Conservation (phyloP, 2,113 vertebrate genomes). For the Orycteropus afer region DNA sequence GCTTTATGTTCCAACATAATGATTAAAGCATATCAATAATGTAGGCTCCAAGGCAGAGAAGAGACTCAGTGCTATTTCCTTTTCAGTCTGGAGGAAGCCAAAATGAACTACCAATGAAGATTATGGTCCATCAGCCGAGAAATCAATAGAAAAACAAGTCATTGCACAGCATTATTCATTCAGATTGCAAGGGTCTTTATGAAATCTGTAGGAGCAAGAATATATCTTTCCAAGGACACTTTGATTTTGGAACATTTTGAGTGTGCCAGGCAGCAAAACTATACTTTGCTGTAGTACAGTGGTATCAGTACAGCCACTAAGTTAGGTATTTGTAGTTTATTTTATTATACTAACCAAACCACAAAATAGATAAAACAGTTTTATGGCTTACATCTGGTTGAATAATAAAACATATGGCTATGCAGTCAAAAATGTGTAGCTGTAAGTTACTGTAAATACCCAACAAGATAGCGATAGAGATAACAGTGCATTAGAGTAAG, state of each 20-base stretch:
- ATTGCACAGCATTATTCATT: conserved; percentile 62
- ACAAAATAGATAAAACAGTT: conserved; percentile 89
- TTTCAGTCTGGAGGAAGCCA: conserved; percentile 79
- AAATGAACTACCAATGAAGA: conserved; percentile 79
- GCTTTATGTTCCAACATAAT: conserved; percentile 70
- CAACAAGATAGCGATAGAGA: conserved; percentile 74
- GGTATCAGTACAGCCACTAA: conserved; percentile 80
- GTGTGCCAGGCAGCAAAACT: conserved; percentile 69
- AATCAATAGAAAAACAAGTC: conserved; percentile 81
- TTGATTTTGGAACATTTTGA: conserved; percentile 80
- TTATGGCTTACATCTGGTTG: conserved; percentile 89
- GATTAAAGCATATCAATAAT: conserved; percentile 79
- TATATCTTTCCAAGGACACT: conserved; percentile 66
- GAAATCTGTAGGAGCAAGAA: conserved; percentile 73
- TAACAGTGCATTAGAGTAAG: conserved; percentile 73
- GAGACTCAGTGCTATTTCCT: conserved; percentile 74
- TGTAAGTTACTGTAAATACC: conserved; percentile 88
- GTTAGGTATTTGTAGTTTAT: conserved; percentile 88
- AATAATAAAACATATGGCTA: conserved; percentile 87
- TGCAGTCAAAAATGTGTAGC: conserved; percentile 84
- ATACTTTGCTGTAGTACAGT: conserved; percentile 74
- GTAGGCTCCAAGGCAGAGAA: conserved; percentile 72
- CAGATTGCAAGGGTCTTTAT: conserved; percentile 70
- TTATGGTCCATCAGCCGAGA: conserved; percentile 79
- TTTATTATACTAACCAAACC: conserved; percentile 87